Conservation (phyloP, 2,888 invertebrate genomes). For the Drosophila formosana region DNA sequence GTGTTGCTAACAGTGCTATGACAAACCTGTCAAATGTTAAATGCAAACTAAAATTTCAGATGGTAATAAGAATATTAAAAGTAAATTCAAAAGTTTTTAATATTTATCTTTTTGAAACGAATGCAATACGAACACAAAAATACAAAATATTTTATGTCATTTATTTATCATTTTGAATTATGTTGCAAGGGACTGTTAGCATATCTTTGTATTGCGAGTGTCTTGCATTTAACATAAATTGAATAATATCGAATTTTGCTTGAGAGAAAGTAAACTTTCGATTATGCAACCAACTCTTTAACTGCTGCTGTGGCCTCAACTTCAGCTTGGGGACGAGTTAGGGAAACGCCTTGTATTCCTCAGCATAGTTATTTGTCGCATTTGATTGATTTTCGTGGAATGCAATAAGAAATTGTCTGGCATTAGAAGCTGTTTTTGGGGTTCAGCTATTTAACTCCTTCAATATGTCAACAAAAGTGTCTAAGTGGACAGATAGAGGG, state of each 20-base stretch:
- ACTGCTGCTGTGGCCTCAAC: conserved; percentile 2
- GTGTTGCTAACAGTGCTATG: neutral
- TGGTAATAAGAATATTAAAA: too few species aligned
- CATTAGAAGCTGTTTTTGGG: conserved; percentile 39
- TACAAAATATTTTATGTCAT: too few species aligned
- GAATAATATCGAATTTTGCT: neutral
- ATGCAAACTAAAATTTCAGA: neutral
- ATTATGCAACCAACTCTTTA: conserved; percentile 5
- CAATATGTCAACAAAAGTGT: conserved; percentile 78
- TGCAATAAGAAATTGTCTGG: conserved; percentile 49
- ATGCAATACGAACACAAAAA: too few species aligned
- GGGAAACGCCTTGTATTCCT: conserved; percentile 2
- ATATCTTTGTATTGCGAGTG: neutral
- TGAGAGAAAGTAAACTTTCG: neutral
- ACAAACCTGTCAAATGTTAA: neutral
- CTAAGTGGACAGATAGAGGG: conserved; percentile 69
- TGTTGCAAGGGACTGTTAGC: too few species aligned
- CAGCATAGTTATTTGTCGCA: conserved; percentile 56
- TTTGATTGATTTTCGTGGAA: conserved; percentile 58
- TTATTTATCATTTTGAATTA: too few species aligned
- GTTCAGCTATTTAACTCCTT: conserved; percentile 75
- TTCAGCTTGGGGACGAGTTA: conserved; percentile 10
- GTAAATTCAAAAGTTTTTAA: too few species aligned
- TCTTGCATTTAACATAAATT: neutral
- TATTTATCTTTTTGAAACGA: too few species aligned